Percentiles rank a stretch among this genome's conserved stretches.
Evolutionary conservation across 2,113 vertebrate genomes (phyloP).

Genomic region (Hyla sarda): DNA sequence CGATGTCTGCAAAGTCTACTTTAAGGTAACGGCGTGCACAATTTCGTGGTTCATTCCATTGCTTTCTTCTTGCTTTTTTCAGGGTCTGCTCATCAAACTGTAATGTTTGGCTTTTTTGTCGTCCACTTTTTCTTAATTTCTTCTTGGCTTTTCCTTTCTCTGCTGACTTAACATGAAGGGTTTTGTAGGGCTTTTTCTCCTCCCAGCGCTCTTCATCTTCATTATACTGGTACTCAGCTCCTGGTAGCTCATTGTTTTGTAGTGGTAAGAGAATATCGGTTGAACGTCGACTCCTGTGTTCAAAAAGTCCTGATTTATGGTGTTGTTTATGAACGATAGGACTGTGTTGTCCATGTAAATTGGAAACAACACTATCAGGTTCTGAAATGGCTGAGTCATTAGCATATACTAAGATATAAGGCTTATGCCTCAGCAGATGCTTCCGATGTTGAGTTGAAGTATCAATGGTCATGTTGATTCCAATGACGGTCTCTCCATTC

Average conservation of each 20-base stretch:
- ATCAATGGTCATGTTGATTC: constrained; percentile 77
- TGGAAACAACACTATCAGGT: constrained; percentile 85
- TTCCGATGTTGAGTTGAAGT: constrained; percentile 70
- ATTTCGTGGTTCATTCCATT: constrained; percentile 88
- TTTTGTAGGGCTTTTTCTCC: constrained; percentile 79
- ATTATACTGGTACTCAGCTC: constrained; percentile 81
- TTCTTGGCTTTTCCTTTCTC: constrained; percentile 81
- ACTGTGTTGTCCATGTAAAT: constrained; percentile 75
- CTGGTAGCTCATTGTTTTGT: constrained; percentile 94
- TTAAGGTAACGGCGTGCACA: constrained; percentile 91
- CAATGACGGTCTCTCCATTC: constrained; percentile 79
- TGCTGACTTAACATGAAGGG: constrained; percentile 75
- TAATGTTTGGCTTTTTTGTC: constrained; percentile 85
- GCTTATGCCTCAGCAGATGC: constrained; percentile 72
- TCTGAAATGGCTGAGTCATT: constrained; percentile 93
- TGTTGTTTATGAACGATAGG: constrained; percentile 63
- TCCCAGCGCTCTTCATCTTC: constrained; percentile 77
- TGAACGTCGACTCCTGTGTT: constrained; percentile 76
- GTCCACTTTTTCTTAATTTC: constrained; percentile 82
- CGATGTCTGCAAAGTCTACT: constrained; percentile 97
- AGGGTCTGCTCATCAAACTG: constrained; percentile 94
- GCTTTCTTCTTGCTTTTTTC: constrained; percentile 91
- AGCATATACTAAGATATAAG: constrained; percentile 93
- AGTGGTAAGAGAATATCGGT: constrained; percentile 78
- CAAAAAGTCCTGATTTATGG: constrained; percentile 60